These are phyloP conservation scores for Diplolepis rosae DNA, from an alignment of 2,888 invertebrate species.

Conservation along the genomic window DNA sequence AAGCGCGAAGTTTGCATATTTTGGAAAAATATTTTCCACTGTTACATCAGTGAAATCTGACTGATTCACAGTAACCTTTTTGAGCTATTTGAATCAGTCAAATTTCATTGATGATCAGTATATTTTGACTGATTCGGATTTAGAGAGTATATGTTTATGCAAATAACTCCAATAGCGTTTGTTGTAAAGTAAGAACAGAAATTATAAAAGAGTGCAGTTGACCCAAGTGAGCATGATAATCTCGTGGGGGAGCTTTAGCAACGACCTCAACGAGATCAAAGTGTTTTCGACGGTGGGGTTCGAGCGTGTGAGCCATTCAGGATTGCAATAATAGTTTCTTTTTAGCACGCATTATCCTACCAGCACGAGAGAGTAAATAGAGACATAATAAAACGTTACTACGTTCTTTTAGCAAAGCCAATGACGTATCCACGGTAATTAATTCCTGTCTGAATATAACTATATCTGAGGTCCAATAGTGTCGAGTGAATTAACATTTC, in stretches of 20 bases:
- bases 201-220: neutral
- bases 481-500: neutral
- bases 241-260: conserved; percentile 13
- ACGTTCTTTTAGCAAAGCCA: neutral
- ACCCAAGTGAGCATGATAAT: neutral
- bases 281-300: conserved; percentile 26
- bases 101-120: too few species aligned
- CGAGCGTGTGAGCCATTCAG: conserved; percentile 26
- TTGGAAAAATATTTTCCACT: too few species aligned
- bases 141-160: too few species aligned
- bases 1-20: too few species aligned
- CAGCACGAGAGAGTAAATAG: neutral
- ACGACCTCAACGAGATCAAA: conserved; percentile 31
- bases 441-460: conserved; percentile 13
- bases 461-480: neutral
- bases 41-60: too few species aligned
- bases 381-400: neutral
- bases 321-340: neutral
- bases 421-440: conserved; percentile 26
- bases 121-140: too few species aligned
- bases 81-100: too few species aligned
- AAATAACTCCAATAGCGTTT: too few species aligned
- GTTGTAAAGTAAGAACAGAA: too few species aligned
- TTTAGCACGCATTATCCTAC: neutral
- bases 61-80: too few species aligned